These are phyloP conservation scores for Channa striata DNA, from an alignment of 2,797 vertebrate genomes.

Conservation along the genomic window DNA sequence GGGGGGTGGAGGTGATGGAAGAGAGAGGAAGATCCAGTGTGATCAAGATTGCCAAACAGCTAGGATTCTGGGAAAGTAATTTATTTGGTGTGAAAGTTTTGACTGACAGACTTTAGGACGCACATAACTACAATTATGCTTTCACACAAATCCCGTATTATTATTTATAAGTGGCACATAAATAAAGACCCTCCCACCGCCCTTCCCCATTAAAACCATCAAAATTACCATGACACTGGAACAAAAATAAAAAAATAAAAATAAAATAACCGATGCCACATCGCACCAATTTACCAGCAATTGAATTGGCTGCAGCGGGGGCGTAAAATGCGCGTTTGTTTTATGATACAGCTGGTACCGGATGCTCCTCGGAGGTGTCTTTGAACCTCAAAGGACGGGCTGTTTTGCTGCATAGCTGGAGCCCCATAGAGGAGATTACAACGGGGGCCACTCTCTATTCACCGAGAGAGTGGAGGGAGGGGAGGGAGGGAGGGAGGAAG, in stretches of 20 bases:
- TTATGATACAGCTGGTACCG: slow-evolving; percentile 42
- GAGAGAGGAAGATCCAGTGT: slow-evolving; percentile 50
- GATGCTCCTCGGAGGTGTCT: slow-evolving; percentile 44
- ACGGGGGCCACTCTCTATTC: slow-evolving; percentile 61
- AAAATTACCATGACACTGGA: background rate
- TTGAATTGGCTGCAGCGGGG: slow-evolving; percentile 20
- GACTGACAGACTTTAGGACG: background rate
- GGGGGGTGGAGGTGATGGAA: background rate
- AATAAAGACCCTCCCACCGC: background rate
- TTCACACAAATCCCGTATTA: background rate
- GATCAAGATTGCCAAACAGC: slow-evolving; percentile 49
- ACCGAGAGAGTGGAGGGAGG: slow-evolving; percentile 50
- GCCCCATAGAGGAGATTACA: slow-evolving; percentile 52
- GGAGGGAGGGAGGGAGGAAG: slow-evolving; percentile 10
- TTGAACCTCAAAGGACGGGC: slow-evolving; percentile 35
- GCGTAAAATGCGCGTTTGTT: slow-evolving; percentile 21
- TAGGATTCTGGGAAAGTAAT: slow-evolving; percentile 62
- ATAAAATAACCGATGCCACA: background rate
- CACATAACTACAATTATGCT: no score
- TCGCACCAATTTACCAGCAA: slow-evolving; percentile 4
- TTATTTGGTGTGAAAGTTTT: slow-evolving; percentile 46
- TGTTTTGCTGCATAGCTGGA: slow-evolving; percentile 56
- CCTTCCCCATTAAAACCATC: background rate
- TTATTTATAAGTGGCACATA: background rate
- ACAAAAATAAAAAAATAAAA: no score